These are phyloP conservation scores for Heliconius eleuchia DNA, from an alignment of 1,140 invertebrate genomes.

Conservation along the genomic window DNA sequence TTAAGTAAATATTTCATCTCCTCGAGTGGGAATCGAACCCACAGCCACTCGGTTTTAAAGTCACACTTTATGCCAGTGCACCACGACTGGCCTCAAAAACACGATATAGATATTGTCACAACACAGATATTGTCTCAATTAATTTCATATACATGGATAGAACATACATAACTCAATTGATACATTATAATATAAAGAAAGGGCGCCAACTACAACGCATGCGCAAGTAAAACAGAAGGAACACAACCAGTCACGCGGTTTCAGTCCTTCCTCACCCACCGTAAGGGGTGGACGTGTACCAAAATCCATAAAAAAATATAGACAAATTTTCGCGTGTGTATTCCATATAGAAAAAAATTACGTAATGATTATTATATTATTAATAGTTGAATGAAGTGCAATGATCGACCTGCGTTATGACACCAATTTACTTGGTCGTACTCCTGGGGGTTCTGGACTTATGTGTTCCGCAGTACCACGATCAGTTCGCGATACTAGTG, in stretches of 20 bases:
- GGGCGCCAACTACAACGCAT: slow-evolving; percentile 72
- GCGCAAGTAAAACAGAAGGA: slow-evolving; percentile 49
- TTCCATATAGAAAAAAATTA: slow-evolving; percentile 42
- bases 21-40: too few species aligned
- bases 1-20: too few species aligned
- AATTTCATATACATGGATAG: background rate
- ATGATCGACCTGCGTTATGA: slow-evolving; percentile 70
- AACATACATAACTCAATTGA: slow-evolving; percentile 1
- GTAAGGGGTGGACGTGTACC: slow-evolving; percentile 45
- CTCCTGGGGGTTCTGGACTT: slow-evolving; percentile 69
- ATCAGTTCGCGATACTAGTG: slow-evolving; percentile 86
- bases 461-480: slow-evolving; percentile 81
- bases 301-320: background rate
- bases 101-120: too few species aligned
- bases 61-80: too few species aligned
- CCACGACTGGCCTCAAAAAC: too few species aligned
- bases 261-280: slow-evolving; percentile 61
- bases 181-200: slow-evolving; percentile 54
- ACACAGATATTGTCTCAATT: background rate
- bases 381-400: slow-evolving; percentile 58
- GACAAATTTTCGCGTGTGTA: slow-evolving; percentile 42
- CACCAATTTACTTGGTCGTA: slow-evolving; percentile 62
- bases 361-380: slow-evolving; percentile 38
- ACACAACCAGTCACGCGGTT: slow-evolving; percentile 56
- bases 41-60: too few species aligned